A percentile compares a stretch with the other conserved stretches of the same genome.
phyloP scores from a whole-genome alignment of 2,797 vertebrate species.

The Synaphobranchus kaupii region DNA sequence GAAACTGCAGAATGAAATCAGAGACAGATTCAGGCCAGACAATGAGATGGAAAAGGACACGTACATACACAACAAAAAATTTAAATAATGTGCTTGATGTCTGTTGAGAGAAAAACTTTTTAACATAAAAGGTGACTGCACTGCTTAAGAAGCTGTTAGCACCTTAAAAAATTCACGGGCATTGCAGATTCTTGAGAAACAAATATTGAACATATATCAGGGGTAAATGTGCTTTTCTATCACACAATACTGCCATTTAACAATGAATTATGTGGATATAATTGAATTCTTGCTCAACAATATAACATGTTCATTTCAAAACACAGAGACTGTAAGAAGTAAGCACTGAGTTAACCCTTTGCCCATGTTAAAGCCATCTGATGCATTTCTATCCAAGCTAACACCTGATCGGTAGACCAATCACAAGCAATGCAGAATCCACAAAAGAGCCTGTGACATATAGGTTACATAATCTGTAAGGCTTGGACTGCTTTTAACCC shows the following conservation, averaged over 20 bases:
- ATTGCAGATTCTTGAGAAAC: not conserved
- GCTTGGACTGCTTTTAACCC: not conserved
- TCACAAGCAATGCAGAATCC: not conserved
- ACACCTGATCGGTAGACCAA: not conserved
- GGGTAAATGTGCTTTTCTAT: not conserved
- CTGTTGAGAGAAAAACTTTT: slow-evolving; percentile 44
- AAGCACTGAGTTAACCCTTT: not conserved
- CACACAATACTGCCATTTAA: not conserved
- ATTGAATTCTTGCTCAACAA: not conserved
- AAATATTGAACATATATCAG: not conserved
- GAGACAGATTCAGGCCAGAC: slow-evolving; percentile 55
- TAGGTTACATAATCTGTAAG: slow-evolving; percentile 1
- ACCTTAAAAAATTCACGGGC: not conserved
- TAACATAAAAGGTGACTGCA: not conserved
- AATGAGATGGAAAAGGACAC: slow-evolving; percentile 31
- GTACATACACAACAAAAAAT: slow-evolving; percentile 46
- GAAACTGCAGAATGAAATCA: slow-evolving; percentile 58
- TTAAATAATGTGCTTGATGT: slow-evolving; percentile 41
- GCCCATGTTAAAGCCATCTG: not conserved
- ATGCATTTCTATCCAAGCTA: not conserved
- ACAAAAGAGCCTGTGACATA: not conserved
- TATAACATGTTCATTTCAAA: not conserved
- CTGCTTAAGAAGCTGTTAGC: not conserved
- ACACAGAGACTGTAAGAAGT: not conserved
- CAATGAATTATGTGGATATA: not conserved